Evolutionary conservation across 2,888 invertebrate genomes (phyloP), one percentile per base, ranked within the genome.

Genomic region (Tetramorium bicarinatum): DNA sequence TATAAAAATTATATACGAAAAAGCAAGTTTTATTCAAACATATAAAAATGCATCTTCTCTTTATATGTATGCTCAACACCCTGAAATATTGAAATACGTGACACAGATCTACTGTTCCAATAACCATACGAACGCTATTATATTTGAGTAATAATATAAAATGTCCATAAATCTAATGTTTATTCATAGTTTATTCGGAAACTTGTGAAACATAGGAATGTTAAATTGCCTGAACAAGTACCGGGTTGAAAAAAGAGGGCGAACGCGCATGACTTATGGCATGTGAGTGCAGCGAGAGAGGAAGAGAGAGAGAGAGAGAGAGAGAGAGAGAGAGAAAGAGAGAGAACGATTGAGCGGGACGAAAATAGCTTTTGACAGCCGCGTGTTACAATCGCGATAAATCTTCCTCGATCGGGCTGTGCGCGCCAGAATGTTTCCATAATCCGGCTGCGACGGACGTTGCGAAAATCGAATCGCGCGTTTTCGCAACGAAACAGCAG

Each of bases 321-420:
- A 59, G 18, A 69, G 52, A 54, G 8, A 52, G 62, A 56, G 34
- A 82, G 38, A 21, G 62, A 52, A 81, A 62, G 49, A 59, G 18
- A 69, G 52, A 54, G 8, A 52, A 25, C 83, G 75, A 86, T 80
- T 85, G 82, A 80, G 67, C 84, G 85, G 79, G 76, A 87, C 87
- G 90, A 90, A 90, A 90, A 90, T 90, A 90, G 88, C 90, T 90
- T 90, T 90, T 90, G 90, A 90, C 90, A 90, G 90, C 84, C 79
- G 85, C 87, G 87, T 87, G 89, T 88, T 90, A 90, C 90, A 90
- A 90, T 90, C 90, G 82, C 90, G 81, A 90, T 90, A 90, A 90
- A 90, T 90, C 90, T 90, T 87, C 82, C 82, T 87, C 84, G 88
- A 84, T 87, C 88, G 88, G 41, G 54, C 25, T 71, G 82, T 38